Evolutionary conservation across 2,797 vertebrate genomes (phyloP).

Genomic region (Cynopterus sphinx): DNA sequence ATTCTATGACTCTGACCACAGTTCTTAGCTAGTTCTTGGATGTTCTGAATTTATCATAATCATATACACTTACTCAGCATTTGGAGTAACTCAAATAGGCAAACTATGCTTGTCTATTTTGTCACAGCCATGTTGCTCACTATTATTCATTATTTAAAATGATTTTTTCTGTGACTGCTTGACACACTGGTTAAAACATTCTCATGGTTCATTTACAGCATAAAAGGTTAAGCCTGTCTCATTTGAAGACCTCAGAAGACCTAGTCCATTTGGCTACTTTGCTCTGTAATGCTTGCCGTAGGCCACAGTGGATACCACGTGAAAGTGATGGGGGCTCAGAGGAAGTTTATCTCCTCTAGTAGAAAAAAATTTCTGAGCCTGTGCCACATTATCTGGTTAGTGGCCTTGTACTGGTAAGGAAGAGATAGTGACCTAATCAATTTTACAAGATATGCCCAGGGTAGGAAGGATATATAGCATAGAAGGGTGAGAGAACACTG

Average conservation of each 20-base stretch:
- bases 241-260: conserved; percentile 19
- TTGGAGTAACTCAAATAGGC: not conserved
- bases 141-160: not conserved
- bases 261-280: not conserved
- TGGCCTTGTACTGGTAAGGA: not conserved
- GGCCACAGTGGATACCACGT: not conserved
- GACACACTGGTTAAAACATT: not conserved
- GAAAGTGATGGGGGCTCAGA: not conserved
- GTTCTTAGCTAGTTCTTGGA: not conserved
- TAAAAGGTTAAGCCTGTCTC: not conserved
- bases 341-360: not conserved
- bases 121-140: not conserved
- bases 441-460: not conserved
- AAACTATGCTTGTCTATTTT: not conserved
- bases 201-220: conserved; percentile 10
- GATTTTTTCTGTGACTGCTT: not conserved
- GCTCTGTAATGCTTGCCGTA: not conserved
- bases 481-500: not conserved
- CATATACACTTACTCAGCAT: not conserved
- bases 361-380: not conserved
- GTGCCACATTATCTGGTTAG: not conserved
- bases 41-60: not conserved
- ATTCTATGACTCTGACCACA: not conserved
- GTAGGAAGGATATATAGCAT: not conserved
- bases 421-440: not conserved